Evolutionary conservation across 2,888 invertebrate genomes (phyloP).

Genomic region (Tenthredo scrophulariae): DNA sequence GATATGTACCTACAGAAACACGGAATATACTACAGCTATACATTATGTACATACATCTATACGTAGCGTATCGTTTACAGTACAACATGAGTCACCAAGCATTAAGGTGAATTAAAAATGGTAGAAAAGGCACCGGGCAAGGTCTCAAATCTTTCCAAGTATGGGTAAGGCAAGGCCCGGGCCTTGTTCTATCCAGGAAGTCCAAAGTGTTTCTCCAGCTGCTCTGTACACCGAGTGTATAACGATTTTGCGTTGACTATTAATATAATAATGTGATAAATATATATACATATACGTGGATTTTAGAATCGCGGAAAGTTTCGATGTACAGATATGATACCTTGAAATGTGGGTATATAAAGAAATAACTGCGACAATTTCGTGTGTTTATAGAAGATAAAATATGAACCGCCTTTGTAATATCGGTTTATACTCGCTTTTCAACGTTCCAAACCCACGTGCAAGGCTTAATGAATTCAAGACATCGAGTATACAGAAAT

Average conservation of each 20-base stretch:
- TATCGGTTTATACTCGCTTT: constrained; percentile 35
- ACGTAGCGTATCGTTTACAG: background rate
- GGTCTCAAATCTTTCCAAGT: constrained; percentile 67
- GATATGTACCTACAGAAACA: background rate
- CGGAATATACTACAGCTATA: background rate
- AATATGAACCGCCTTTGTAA: constrained; percentile 15
- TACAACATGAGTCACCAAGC: constrained; percentile 37
- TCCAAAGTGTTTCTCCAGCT: constrained; percentile 55
- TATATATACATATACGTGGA: background rate
- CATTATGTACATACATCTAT: background rate
- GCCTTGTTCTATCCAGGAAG: constrained; percentile 65
- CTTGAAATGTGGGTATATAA: background rate
- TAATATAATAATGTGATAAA: background rate
- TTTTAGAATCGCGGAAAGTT: background rate
- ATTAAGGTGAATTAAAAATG: constrained; percentile 58
- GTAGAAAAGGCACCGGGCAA: constrained; percentile 68
- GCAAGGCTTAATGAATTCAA: constrained; percentile 29
- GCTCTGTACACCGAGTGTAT: constrained; percentile 7
- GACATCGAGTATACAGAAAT: constrained; percentile 18
- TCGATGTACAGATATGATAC: background rate
- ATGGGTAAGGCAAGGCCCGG: constrained; percentile 66
- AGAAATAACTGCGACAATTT: background rate
- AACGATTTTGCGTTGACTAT: background rate
- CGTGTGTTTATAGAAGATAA: background rate
- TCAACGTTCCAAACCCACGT: constrained; percentile 52